These are phyloP conservation scores for Bolinopsis microptera DNA, from an alignment of 37 sponge, comb jelly and placozoan genomes.

Conservation along the genomic window DNA sequence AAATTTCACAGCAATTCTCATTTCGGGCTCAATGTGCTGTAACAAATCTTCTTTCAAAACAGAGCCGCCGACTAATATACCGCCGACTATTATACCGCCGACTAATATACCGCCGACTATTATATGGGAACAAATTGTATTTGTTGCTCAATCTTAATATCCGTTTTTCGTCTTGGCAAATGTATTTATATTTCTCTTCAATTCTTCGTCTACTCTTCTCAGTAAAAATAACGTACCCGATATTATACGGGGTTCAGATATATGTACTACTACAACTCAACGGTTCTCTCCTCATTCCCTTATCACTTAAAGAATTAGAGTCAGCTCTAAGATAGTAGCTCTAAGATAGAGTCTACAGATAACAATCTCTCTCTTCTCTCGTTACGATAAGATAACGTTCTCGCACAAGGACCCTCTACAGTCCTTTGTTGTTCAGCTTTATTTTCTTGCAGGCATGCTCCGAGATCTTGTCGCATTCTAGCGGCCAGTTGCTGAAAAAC, in stretches of 20 bases:
- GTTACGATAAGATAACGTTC: not conserved
- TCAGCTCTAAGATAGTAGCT: not conserved
- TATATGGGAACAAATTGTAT: no score
- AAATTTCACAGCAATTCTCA: no score
- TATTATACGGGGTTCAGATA: not conserved
- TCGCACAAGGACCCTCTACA: not conserved
- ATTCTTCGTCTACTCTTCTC: not conserved
- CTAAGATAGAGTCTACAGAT: not conserved
- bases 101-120: no score
- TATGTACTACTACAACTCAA: no score
- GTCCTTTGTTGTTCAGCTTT: constrained; percentile 56
- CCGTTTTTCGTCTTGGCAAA: not conserved
- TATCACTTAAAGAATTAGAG: not conserved
- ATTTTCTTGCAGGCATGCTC: constrained; percentile 51
- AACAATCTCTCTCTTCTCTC: not conserved
- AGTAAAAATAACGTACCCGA: no score
- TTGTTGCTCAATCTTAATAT: no score
- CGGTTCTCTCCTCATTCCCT: not conserved
- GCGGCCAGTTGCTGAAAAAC: not conserved
- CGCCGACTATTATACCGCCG: no score
- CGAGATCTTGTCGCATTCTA: constrained; percentile 4
- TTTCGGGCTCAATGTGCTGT: no score
- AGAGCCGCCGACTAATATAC: no score
- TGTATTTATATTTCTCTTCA: not conserved
- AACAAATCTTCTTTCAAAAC: no score